Evolutionary conservation across 1,140 invertebrate species (phyloP).

Genomic region (Teleogryllus occipitalis): DNA sequence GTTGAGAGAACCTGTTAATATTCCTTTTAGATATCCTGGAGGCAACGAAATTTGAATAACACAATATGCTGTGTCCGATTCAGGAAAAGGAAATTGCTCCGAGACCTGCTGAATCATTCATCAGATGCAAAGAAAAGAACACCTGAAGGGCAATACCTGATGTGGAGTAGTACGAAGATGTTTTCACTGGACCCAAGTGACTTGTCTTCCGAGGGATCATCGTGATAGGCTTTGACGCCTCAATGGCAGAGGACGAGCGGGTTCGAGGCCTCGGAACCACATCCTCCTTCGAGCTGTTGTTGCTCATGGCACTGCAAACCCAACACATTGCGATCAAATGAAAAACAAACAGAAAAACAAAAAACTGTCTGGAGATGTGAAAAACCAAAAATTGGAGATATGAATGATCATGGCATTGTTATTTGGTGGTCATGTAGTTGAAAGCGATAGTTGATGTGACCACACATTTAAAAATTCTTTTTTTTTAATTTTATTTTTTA

Average conservation of each 20-base stretch:
- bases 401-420: neutral
- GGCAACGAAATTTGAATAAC: no score
- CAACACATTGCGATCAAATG: no score
- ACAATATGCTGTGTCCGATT: no score
- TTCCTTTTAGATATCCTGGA: no score
- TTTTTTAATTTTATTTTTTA: no score
- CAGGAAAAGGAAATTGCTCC: no score
- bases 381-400: no score
- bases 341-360: no score
- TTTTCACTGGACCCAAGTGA: slow-evolving; percentile 34
- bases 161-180: neutral
- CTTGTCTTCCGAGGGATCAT: slow-evolving; percentile 47
- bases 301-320: slow-evolving; percentile 54
- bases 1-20: no score
- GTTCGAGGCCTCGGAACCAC: slow-evolving; percentile 54
- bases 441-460: neutral
- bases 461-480: neutral
- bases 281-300: slow-evolving; percentile 45
- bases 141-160: neutral
- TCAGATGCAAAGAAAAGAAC: no score
- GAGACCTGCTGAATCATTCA: no score
- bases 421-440: neutral
- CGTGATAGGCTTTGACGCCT: slow-evolving; percentile 59
- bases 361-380: no score
- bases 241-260: slow-evolving; percentile 62